Conservation (phyloP, 2,888 invertebrate genomes). For the Cephus runcator region DNA sequence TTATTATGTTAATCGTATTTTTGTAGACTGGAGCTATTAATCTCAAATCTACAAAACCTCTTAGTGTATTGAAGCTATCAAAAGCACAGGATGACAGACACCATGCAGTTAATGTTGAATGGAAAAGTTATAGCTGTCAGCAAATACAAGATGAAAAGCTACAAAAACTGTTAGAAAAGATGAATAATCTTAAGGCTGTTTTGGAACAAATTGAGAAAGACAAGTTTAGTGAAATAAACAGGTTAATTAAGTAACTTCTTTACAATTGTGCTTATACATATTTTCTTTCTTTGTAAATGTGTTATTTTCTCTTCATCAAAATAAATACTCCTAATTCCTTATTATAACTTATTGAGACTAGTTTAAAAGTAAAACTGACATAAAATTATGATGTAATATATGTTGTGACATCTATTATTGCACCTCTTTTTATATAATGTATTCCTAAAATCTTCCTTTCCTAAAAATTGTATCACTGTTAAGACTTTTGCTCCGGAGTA, state of each 20-base stretch:
- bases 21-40: conserved; percentile 36
- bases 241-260: conserved; percentile 10
- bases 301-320: neutral
- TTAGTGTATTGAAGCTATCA: neutral
- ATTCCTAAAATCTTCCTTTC: too few species aligned
- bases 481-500: neutral
- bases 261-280: neutral
- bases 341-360: neutral
- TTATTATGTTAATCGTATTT: neutral
- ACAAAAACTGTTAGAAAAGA: conserved; percentile 29
- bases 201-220: conserved; percentile 44
- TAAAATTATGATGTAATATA: neutral
- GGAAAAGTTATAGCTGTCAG: neutral
- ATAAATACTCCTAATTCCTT: neutral
- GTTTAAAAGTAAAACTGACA: neutral
- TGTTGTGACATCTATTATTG: neutral
- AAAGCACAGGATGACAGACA: neutral
- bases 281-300: neutral
- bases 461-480: neutral
- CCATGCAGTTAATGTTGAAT: neutral
- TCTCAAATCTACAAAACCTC: conserved; percentile 5
- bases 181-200: conserved; percentile 42
- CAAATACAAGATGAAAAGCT: conserved; percentile 18
- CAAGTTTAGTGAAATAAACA: conserved; percentile 32
- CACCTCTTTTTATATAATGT: neutral